phyloP scores from a whole-genome alignment of 2,797 vertebrate species.

The Tragopan temminckii region DNA sequence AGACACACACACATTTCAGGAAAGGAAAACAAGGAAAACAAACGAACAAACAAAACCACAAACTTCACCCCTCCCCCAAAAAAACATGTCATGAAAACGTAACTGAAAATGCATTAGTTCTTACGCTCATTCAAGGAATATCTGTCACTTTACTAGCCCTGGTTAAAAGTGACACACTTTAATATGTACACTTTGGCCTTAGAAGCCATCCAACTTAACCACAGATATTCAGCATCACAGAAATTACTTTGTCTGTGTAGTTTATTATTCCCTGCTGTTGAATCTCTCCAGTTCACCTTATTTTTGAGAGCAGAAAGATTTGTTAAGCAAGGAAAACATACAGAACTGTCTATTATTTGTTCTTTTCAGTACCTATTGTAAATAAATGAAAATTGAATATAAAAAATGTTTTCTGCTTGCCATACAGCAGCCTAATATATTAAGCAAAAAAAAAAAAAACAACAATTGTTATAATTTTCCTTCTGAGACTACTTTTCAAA shows the following conservation, averaged over 20 bases:
- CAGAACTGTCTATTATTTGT: background rate
- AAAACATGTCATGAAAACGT: background rate
- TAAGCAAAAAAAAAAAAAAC: background rate
- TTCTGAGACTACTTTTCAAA: background rate
- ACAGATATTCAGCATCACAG: background rate
- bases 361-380: background rate
- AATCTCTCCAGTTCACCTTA: background rate
- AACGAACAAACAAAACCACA: background rate
- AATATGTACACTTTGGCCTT: background rate
- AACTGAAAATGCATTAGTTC: background rate
- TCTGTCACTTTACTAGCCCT: background rate
- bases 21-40: background rate
- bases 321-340: background rate
- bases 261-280: background rate
- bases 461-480: fast-evolving
- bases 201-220: background rate
- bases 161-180: background rate
- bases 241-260: background rate
- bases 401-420: background rate
- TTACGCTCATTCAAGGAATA: background rate
- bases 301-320: background rate
- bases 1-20: background rate
- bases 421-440: background rate
- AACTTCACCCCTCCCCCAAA: background rate
- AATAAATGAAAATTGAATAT: background rate